A percentile compares a stretch with the other conserved stretches of the same genome.
phyloP scores from a whole-genome alignment of 2,797 vertebrate species.

The Lithobates pipiens region DNA sequence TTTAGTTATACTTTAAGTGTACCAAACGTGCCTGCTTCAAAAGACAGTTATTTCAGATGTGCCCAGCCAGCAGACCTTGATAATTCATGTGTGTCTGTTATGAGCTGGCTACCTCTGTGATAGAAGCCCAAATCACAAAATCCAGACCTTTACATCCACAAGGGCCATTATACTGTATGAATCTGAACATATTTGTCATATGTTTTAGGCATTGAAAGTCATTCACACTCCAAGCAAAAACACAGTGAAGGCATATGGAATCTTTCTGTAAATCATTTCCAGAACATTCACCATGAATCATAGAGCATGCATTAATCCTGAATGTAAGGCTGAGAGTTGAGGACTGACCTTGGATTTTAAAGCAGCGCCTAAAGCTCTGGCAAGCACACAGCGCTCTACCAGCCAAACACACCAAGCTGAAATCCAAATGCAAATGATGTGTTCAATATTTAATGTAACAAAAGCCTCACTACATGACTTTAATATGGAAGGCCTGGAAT shows the following conservation, averaged over 20 bases:
- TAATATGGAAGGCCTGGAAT: constrained; percentile 47
- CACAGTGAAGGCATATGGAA: constrained; percentile 32
- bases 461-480: constrained; percentile 50
- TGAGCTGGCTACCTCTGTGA: neutral
- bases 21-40: no score
- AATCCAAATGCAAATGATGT: constrained; percentile 55
- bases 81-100: neutral
- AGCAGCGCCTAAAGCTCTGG: constrained; percentile 48
- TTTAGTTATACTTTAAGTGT: no score
- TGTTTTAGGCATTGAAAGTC: neutral
- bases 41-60: no score
- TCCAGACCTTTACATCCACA: neutral
- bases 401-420: constrained; percentile 52
- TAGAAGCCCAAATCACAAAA: neutral
- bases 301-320: constrained; percentile 34
- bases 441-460: constrained; percentile 59
- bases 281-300: constrained; percentile 31
- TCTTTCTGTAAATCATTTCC: constrained; percentile 24
- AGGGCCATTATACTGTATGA: neutral
- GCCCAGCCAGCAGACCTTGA: no score
- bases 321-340: constrained; percentile 39
- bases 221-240: neutral
- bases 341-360: constrained; percentile 51
- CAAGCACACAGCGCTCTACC: constrained; percentile 43
- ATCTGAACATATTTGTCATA: neutral